A percentile compares a stretch with the other conserved stretches of the same genome.
phyloP scores from a whole-genome alignment of 2,113 vertebrate species.

The Probosciger aterrimus region DNA sequence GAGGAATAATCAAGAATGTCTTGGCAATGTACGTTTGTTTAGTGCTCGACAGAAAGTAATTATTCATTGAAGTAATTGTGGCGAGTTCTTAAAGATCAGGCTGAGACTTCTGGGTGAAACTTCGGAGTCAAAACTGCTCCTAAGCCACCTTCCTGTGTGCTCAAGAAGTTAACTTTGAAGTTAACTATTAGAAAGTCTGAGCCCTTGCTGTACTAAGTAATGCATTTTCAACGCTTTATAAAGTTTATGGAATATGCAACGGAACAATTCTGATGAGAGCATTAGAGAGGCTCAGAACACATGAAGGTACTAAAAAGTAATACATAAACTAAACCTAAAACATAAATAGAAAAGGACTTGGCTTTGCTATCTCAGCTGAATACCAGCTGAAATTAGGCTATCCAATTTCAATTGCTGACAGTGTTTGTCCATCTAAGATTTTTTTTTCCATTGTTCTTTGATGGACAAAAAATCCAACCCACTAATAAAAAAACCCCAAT shows the following conservation, averaged over 20 bases:
- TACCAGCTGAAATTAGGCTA: not conserved
- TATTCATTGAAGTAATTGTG: not conserved
- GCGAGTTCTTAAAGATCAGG: not conserved
- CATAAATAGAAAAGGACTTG: not conserved
- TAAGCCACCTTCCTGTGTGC: not conserved
- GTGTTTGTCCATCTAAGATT: not conserved
- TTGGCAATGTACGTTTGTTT: not conserved
- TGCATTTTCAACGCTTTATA: not conserved
- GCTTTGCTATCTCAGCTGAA: not conserved
- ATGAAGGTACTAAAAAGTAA: not conserved
- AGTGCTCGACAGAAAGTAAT: not conserved
- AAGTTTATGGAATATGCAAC: not conserved
- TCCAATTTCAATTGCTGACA: not conserved
- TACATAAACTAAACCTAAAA: not conserved
- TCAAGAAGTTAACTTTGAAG: not conserved
- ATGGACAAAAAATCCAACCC: not conserved
- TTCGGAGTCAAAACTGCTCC: not conserved
- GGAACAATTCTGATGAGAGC: not conserved
- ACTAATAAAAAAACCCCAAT: not conserved
- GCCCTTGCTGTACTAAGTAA: not conserved
- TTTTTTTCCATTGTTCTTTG: not conserved
- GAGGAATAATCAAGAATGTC: not conserved
- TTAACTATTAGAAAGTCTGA: not conserved
- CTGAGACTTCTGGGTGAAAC: not conserved
- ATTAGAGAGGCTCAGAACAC: not conserved